phyloP scores from a whole-genome alignment of 2,797 vertebrate species.

The Poecilia velifera region DNA sequence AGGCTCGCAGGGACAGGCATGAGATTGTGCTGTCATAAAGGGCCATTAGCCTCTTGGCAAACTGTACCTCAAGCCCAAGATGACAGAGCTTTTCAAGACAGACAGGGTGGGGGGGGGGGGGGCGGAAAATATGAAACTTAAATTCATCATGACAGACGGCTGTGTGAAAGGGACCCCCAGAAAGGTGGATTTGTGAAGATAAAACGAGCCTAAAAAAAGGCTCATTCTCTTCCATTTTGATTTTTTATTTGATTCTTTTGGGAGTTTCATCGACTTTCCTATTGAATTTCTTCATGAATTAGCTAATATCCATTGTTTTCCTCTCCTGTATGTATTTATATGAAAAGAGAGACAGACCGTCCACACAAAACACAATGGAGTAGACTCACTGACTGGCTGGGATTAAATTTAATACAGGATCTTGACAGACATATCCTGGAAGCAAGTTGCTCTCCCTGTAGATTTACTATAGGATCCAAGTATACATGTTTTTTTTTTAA shows the following conservation, averaged over 20 bases:
- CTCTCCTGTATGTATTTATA: slow-evolving; percentile 31
- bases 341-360: slow-evolving; percentile 50
- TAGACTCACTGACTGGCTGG: slow-evolving; percentile 79
- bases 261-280: slow-evolving; percentile 23
- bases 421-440: slow-evolving; percentile 95
- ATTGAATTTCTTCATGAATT: slow-evolving; percentile 37
- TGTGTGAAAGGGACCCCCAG: slow-evolving; percentile 78
- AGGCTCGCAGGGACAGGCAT: slow-evolving; percentile 88
- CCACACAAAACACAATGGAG: slow-evolving; percentile 77
- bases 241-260: slow-evolving; percentile 34
- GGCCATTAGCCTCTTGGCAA: slow-evolving; percentile 91
- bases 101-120: slow-evolving; percentile 85
- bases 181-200: slow-evolving; percentile 32
- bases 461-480: slow-evolving; percentile 78
- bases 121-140: slow-evolving; percentile 92
- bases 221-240: slow-evolving; percentile 31
- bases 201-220: slow-evolving; percentile 35
- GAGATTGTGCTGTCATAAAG: slow-evolving; percentile 93
- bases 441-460: slow-evolving; percentile 73
- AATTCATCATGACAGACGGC: slow-evolving; percentile 98
- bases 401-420: slow-evolving; percentile 90
- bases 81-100: slow-evolving; percentile 97
- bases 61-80: slow-evolving; percentile 92
- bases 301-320: slow-evolving; percentile 45
- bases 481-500: slow-evolving; percentile 74